phyloP scores from a whole-genome alignment of 2,888 invertebrate species.

The Eubasilissa splendida region DNA sequence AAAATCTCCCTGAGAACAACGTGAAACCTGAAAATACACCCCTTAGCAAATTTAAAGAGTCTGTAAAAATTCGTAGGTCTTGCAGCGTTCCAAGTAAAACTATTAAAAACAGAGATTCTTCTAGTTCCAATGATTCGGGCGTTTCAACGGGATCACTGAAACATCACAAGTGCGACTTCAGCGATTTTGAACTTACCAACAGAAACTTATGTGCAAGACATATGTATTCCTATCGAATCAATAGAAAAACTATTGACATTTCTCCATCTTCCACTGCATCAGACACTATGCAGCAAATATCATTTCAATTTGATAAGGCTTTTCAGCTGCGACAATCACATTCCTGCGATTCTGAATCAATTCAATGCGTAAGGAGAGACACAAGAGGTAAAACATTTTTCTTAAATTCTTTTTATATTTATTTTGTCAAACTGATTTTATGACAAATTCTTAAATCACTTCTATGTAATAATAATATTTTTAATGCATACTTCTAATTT shows the following conservation, averaged over 20 bases:
- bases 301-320: slow-evolving; percentile 77
- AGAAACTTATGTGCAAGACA: slow-evolving; percentile 70
- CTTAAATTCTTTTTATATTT: background rate
- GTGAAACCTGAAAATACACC: slow-evolving; percentile 67
- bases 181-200: slow-evolving; percentile 74
- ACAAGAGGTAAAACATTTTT: slow-evolving; percentile 55
- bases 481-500: background rate
- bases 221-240: slow-evolving; percentile 66
- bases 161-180: slow-evolving; percentile 75
- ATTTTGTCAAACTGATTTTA: background rate
- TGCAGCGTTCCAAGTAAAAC: slow-evolving; percentile 81
- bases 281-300: slow-evolving; percentile 76
- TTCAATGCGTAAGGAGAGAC: slow-evolving; percentile 69
- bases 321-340: slow-evolving; percentile 75
- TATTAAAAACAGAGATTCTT: slow-evolving; percentile 79
- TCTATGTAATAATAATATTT: no score
- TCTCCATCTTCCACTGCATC: slow-evolving; percentile 63
- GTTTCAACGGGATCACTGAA: slow-evolving; percentile 79
- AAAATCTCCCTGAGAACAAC: slow-evolving; percentile 63
- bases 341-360: slow-evolving; percentile 77
- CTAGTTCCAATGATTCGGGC: slow-evolving; percentile 81
- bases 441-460: no score
- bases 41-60: slow-evolving; percentile 70
- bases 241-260: slow-evolving; percentile 64
- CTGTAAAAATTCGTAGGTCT: slow-evolving; percentile 77